Evolutionary conservation across 2,888 invertebrate genomes (phyloP).

Genomic region (Pandemis corylana): DNA sequence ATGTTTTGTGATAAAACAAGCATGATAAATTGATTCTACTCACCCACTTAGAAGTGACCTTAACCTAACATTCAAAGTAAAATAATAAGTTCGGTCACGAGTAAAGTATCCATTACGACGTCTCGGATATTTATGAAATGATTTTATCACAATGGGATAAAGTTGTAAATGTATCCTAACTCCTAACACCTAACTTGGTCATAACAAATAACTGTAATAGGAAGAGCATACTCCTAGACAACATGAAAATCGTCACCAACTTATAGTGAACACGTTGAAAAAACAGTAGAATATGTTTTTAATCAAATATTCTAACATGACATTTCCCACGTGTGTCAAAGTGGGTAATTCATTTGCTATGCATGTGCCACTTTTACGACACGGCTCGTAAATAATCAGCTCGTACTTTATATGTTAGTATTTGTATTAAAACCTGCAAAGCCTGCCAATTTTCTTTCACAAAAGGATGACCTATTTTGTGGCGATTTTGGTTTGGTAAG

Average conservation of each 20-base stretch:
- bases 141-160: background rate
- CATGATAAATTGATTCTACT: slow-evolving; percentile 7
- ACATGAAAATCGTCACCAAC: background rate
- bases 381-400: slow-evolving; percentile 20
- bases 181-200: too few species aligned
- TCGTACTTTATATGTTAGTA: background rate
- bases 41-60: slow-evolving; percentile 1
- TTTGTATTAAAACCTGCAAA: background rate
- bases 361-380: slow-evolving; percentile 35
- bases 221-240: too few species aligned
- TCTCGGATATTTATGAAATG: background rate
- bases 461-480: slow-evolving; percentile 4
- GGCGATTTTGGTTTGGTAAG: slow-evolving; percentile 8
- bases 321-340: slow-evolving; percentile 27
- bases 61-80: slow-evolving; percentile 3
- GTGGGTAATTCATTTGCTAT: slow-evolving; percentile 31
- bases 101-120: background rate
- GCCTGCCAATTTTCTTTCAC: slow-evolving; percentile 6
- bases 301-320: background rate
- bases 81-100: background rate
- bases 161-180: background rate
- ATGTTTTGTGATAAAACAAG: slow-evolving; percentile 6
- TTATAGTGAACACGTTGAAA: background rate
- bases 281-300: background rate
- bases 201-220: too few species aligned